These are phyloP conservation scores for Caenorhabditis remanei DNA, from an alignment of 1,140 invertebrate genomes.

Conservation along the genomic window DNA sequence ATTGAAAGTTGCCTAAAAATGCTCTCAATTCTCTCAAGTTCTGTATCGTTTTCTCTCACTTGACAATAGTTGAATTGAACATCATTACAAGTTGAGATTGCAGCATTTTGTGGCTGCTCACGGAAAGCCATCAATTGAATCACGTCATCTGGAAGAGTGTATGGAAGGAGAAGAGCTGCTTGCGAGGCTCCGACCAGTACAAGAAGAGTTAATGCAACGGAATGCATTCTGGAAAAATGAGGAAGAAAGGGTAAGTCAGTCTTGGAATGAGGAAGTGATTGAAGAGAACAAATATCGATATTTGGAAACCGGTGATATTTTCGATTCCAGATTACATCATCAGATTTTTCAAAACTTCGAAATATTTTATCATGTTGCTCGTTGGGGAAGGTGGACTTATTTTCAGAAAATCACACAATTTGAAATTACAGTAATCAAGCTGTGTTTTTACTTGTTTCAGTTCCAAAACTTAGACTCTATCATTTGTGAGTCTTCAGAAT, in stretches of 20 bases:
- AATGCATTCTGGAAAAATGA: not conserved
- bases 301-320: not conserved
- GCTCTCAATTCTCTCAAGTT: not conserved
- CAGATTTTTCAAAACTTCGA: too few relatives aligned
- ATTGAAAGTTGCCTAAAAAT: constrained; percentile 50
- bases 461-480: too few relatives aligned
- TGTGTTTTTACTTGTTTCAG: too few relatives aligned
- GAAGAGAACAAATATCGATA: too few relatives aligned
- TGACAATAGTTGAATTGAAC: constrained; percentile 51
- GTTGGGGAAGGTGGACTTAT: too few relatives aligned
- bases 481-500: too few relatives aligned
- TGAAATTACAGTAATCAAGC: too few relatives aligned
- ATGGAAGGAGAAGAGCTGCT: not conserved
- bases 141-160: not conserved
- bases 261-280: not conserved
- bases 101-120: constrained; percentile 27
- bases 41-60: not conserved
- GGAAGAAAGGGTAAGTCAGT: too few relatives aligned
- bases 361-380: too few relatives aligned
- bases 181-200: not conserved
- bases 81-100: constrained; percentile 9
- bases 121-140: constrained; percentile 36
- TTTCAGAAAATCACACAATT: too few relatives aligned
- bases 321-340: too few relatives aligned
- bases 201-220: not conserved